Evolutionary conservation across 2,113 vertebrate genomes (phyloP), one percentile per base, ranked within the genome.

Genomic region (Oncorhynchus masou): DNA sequence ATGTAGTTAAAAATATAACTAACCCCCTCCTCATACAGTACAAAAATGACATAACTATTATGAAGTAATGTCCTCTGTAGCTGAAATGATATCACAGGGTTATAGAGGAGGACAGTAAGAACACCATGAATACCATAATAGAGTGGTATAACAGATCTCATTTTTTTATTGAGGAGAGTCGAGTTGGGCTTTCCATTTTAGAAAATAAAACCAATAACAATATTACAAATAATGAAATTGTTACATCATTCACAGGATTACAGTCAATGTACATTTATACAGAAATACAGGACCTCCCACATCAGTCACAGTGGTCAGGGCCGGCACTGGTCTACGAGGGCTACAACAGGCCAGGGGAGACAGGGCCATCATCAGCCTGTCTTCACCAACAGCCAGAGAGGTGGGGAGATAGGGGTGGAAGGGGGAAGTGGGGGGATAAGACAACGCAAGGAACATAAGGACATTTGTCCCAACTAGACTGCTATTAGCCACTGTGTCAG

Each of bases 171-270:
- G 92, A 92, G 92, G 91, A 93, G 90, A 93, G 87, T 93, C 91
- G 90, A 93, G 88, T 93, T 91, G 92, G 92, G 91, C 85, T 92
- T 93, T 93, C 87, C 88, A 92, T 93, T 91, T 94, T 94, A 94
- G 91, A 94, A 94, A 94, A 94, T 93, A 93, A 94, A 71, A 93
- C 90, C 92, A 92, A 94, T 91, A 91, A 93, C 93, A 93, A 94
- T 94, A 94, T 94, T 94, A 94, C 94, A 94, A 94, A 94, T 94
- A 94, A 94, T 90, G 93, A 93, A 94, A 93, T 93, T 94, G 92
- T 94, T 94, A 94, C 94, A 94, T 94, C 93, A 93, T 94, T 94
- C 94, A 94, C 94, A 94, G 92, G 94, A 93, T 92, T 94, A 94
- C 93, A 94, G 92, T 94, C 92, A 92, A 94, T 94, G 85, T 94